phyloP scores from a whole-genome alignment of 2,797 vertebrate genomes.

The Sebastes cheni region DNA sequence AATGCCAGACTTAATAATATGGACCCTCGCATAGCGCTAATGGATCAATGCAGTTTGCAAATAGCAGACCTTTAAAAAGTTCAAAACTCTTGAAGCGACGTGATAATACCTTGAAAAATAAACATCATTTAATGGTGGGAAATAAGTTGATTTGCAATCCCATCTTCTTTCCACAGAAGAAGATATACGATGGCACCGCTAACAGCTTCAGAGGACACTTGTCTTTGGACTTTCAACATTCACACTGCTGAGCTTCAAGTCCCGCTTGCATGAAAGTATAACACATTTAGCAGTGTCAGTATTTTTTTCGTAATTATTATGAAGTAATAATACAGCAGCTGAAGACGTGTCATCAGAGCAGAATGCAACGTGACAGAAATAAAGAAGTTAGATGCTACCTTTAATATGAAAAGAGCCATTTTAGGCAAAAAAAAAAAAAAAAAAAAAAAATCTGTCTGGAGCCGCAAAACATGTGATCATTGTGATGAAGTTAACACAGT shows the following conservation, averaged over 20 bases:
- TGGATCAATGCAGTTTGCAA: constrained; percentile 47
- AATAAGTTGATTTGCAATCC: not conserved
- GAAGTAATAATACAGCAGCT: not conserved
- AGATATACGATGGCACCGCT: not conserved
- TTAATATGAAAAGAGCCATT: rapidly evolving
- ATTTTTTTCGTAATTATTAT: too few species aligned
- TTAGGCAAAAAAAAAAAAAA: too few species aligned
- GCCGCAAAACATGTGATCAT: too few species aligned
- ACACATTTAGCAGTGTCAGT: not conserved
- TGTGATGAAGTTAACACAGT: too few species aligned
- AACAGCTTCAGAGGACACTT: not conserved
- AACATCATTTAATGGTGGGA: not conserved
- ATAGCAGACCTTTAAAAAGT: constrained; percentile 41
- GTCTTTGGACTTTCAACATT: not conserved
- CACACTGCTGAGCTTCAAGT: not conserved
- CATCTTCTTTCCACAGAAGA: not conserved
- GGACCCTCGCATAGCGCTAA: not conserved
- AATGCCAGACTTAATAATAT: constrained; percentile 48
- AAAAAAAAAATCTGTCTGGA: too few species aligned
- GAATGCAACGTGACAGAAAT: not conserved
- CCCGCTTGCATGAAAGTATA: too few species aligned
- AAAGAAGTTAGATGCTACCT: not conserved
- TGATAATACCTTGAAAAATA: constrained; percentile 17
- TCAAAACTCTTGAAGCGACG: not conserved
- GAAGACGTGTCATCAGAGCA: not conserved